Conservation (phyloP, 2,113 vertebrate genomes). For the Xenotilapia flavipinnis region DNA sequence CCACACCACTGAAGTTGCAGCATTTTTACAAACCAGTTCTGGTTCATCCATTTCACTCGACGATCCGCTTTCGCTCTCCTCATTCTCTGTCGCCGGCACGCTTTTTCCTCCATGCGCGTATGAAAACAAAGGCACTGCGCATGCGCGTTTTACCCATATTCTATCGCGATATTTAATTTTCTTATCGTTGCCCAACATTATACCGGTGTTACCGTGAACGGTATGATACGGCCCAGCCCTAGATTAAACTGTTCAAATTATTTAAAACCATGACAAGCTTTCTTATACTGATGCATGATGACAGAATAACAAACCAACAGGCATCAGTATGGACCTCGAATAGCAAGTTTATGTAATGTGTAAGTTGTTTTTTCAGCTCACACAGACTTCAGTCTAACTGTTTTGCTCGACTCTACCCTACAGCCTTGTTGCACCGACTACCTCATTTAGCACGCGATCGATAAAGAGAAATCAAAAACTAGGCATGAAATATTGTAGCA, state of each 20-base stretch:
- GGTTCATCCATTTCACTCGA: fast-evolving
- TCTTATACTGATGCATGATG: background rate
- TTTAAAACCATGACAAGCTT: fast-evolving
- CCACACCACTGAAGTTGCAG: background rate
- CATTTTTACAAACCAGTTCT: fast-evolving
- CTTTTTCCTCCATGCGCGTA: fast-evolving
- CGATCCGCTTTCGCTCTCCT: fast-evolving
- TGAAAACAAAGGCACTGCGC: background rate
- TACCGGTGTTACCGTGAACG: background rate
- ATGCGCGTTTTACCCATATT: fast-evolving
- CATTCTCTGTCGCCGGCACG: fast-evolving
- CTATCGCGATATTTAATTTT: fast-evolving
- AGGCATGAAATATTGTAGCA: background rate
- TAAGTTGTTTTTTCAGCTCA: background rate
- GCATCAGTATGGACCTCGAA: background rate
- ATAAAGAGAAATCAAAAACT: background rate
- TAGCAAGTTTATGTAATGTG: background rate
- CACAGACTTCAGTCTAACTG: background rate
- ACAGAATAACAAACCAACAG: background rate
- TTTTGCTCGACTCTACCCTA: background rate
- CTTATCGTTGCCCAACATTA: background rate
- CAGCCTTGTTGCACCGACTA: background rate
- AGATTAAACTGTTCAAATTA: background rate
- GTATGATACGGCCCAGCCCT: background rate
- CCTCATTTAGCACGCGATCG: background rate